Conservation (phyloP, 1,140 invertebrate species). For the Nautilus pompilius region DNA sequence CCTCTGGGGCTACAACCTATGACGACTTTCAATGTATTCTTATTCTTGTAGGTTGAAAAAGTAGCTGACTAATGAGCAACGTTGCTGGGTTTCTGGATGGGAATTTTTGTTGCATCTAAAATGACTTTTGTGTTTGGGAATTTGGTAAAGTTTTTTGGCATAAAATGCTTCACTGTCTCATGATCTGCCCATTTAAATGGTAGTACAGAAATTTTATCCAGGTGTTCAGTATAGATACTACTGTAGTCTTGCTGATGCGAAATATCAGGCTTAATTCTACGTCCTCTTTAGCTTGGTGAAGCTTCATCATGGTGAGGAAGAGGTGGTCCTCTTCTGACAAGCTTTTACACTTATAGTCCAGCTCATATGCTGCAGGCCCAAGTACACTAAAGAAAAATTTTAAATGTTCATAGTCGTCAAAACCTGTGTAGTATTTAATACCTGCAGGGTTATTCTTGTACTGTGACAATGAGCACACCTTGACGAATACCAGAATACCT, state of each 20-base stretch:
- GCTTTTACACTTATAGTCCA: conserved; percentile 8
- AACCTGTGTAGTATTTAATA: conserved; percentile 18
- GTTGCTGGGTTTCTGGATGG: too few species aligned
- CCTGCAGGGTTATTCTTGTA: background rate
- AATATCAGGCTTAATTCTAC: conserved; percentile 9
- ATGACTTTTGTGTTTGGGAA: conserved; percentile 18
- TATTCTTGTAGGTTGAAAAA: conserved; percentile 25
- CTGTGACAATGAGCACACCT: too few species aligned
- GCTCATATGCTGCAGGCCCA: conserved; percentile 11
- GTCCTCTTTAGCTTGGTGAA: conserved; percentile 13
- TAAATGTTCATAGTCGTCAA: conserved; percentile 14
- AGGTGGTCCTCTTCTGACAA: conserved; percentile 12
- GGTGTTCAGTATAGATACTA: conserved; percentile 6
- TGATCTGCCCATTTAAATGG: conserved; percentile 4
- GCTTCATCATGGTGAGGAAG: conserved; percentile 16
- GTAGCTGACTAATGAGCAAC: conserved; percentile 10
- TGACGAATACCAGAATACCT: too few species aligned
- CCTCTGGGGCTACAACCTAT: conserved; percentile 15
- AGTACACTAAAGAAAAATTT: conserved; percentile 16
- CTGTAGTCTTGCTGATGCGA: conserved; percentile 6
- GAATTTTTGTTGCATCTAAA: conserved; percentile 20
- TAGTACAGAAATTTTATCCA: conserved; percentile 17
- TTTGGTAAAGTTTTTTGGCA: conserved; percentile 2
- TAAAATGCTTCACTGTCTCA: background rate
- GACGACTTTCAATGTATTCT: conserved; percentile 20